These are phyloP conservation scores for Nomada ruficornis DNA, from an alignment of 2,888 invertebrate genomes.

Conservation along the genomic window DNA sequence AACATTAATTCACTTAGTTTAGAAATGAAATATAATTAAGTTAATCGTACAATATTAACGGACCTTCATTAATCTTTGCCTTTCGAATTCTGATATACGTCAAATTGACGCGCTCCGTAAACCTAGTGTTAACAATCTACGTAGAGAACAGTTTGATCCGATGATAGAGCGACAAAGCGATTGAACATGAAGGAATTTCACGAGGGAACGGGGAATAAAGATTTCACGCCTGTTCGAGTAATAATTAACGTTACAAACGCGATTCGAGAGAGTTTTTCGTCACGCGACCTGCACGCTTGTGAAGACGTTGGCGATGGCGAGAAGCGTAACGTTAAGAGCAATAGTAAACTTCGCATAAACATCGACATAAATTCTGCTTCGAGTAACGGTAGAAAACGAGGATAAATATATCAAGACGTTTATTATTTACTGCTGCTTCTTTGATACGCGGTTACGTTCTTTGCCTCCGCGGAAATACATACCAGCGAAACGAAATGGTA, in stretches of 20 bases:
- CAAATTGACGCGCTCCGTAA: too few species aligned
- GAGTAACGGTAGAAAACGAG: constrained; percentile 27
- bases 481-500: not conserved
- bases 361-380: constrained; percentile 31
- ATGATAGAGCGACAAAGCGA: constrained; percentile 6
- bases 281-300: not conserved
- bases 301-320: constrained; percentile 1
- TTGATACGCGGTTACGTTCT: not conserved
- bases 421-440: constrained; percentile 23
- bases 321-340: constrained; percentile 9
- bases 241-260: constrained; percentile 29
- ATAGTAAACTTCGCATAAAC: constrained; percentile 26
- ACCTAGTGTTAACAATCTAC: too few species aligned
- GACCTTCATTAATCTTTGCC: too few species aligned
- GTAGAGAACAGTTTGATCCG: not conserved
- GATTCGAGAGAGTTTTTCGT: constrained; percentile 16
- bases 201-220: constrained; percentile 11
- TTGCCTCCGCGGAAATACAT: not conserved
- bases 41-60: too few species aligned
- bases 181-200: constrained; percentile 3
- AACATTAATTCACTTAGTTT: too few species aligned
- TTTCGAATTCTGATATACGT: too few species aligned
- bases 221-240: constrained; percentile 28
- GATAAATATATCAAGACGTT: constrained; percentile 19
- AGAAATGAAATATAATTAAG: too few species aligned